Base-by-base conservation (phyloP, 2,113 vertebrate genomes). In the Thamnaconus septentrionalis region DNA sequence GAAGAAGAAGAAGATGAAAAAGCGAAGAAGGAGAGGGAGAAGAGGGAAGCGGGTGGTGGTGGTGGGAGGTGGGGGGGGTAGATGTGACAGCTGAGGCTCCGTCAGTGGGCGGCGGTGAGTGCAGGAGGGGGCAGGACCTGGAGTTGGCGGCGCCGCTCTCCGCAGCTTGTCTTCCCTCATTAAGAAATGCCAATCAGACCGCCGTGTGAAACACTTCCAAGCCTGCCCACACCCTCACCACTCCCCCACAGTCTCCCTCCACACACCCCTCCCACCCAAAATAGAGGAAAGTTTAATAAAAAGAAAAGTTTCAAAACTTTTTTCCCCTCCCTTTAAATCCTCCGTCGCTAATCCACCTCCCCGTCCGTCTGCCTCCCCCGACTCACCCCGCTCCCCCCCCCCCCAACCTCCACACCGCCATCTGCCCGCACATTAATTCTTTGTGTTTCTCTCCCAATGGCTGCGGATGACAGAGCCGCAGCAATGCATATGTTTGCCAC, bases 371-470 rank as follows among this genome's bases (percentile, higher is more conserved):
- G 71, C 73, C 71, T 66, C 11, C 31, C 55, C 63, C 18, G 18
- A 31, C 18, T 31, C 18, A 31, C 18, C 48, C 48, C 10, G 8
- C 48, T 11, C 9, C 65, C 60, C 61, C 0, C 66, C 12, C 55
- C 8, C 70, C 60, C 43, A 66, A 71, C 12, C 80, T 71, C 67
- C 75, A 47, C 18, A 31, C 18, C 18, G 18, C 89, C 89, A 90
- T 90, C 89, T 90, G 89, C 85, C 87, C 74, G 61, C 79, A 31
- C 84, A 88, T 85, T 88, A 86, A 89, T 86, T 86, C 87, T 88
- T 80, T 78, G 82, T 79, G 73, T 85, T 61, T 76, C 61, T 83
- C 78, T 87, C 63, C 70, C 56, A 76, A 31, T 31, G 67, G 82
- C 73, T 72, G 75, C 3, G 47, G 69, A 77, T 73, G 87, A 84